These are phyloP conservation scores for Lasius fuliginosus DNA, from an alignment of 2,888 invertebrate genomes.

Conservation along the genomic window DNA sequence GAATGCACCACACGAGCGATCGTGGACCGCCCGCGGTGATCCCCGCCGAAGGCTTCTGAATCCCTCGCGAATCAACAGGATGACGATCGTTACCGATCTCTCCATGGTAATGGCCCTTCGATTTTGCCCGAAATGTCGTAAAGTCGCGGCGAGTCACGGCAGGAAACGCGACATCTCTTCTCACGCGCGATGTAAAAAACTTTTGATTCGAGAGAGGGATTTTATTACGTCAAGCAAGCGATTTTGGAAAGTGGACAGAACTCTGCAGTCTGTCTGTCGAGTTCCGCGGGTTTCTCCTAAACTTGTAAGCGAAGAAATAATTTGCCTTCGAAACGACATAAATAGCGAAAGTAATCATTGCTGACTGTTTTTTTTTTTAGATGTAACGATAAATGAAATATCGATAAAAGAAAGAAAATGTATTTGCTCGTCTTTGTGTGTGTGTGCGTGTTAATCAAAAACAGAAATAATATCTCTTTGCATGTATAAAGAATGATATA, in stretches of 20 bases:
- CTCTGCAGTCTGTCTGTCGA: neutral
- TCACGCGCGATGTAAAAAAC: neutral
- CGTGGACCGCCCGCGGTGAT: constrained; percentile 72
- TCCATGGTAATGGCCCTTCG: constrained; percentile 34
- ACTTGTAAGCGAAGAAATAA: neutral
- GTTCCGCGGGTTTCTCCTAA: neutral
- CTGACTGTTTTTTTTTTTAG: neutral
- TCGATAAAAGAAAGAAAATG: neutral
- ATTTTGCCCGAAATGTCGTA: constrained; percentile 56
- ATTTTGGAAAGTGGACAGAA: constrained; percentile 18
- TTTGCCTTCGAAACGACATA: neutral
- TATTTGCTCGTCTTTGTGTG: neutral
- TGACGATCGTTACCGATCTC: constrained; percentile 69
- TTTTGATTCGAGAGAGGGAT: constrained; percentile 4
- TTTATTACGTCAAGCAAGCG: constrained; percentile 17
- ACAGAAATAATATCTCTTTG: neutral
- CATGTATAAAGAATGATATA: neutral
- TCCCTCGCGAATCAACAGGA: constrained; percentile 71
- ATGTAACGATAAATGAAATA: neutral
- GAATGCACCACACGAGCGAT: constrained; percentile 59
- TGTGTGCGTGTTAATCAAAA: neutral
- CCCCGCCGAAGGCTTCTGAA: constrained; percentile 64
- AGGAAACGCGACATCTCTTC: constrained; percentile 28
- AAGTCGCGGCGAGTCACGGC: constrained; percentile 22
- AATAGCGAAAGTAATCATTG: neutral